These are phyloP conservation scores for Oscheius myriophilus DNA, from an alignment of 2,888 invertebrate genomes.

Conservation along the genomic window DNA sequence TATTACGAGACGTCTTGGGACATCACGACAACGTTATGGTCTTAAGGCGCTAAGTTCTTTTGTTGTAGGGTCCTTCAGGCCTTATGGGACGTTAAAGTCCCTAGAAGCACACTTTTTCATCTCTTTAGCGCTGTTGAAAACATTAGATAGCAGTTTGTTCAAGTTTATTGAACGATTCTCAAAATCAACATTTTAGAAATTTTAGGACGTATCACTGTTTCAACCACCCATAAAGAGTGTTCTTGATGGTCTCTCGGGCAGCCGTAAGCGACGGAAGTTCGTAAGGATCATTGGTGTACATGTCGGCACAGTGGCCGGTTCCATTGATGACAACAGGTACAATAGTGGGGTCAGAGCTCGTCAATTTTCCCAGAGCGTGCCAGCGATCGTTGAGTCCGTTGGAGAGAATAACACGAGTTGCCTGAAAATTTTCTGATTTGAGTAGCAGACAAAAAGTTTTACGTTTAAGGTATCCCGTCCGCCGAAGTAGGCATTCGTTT, in stretches of 20 bases:
- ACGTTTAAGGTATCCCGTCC: slow-evolving; percentile 46
- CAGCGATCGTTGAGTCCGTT: slow-evolving; percentile 53
- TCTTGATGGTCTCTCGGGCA: slow-evolving; percentile 8
- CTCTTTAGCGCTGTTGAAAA: no score
- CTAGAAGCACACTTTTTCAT: no score
- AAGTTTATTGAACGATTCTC: no score
- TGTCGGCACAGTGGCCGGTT: slow-evolving; percentile 21
- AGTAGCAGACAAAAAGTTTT: background rate
- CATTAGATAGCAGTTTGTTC: no score
- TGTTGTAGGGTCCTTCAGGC: no score
- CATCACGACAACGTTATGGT: no score
- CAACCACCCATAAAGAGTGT: slow-evolving; percentile 13
- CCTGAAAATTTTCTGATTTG: no score
- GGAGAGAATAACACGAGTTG: slow-evolving; percentile 40
- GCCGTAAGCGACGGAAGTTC: slow-evolving; percentile 21
- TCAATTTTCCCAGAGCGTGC: slow-evolving; percentile 52
- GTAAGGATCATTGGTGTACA: background rate
- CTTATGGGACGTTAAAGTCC: no score
- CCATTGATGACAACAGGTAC: slow-evolving; percentile 44
- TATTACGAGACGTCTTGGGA: no score
- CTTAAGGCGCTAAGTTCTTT: no score
- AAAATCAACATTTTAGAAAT: no score
- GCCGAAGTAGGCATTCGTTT: slow-evolving; percentile 55
- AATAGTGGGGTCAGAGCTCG: slow-evolving; percentile 31
- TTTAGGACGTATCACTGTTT: no score